Evolutionary conservation across 2,797 vertebrate genomes (phyloP), one percentile per base, ranked within the genome.

Genomic region (Poeciliopsis paucimaculata): DNA sequence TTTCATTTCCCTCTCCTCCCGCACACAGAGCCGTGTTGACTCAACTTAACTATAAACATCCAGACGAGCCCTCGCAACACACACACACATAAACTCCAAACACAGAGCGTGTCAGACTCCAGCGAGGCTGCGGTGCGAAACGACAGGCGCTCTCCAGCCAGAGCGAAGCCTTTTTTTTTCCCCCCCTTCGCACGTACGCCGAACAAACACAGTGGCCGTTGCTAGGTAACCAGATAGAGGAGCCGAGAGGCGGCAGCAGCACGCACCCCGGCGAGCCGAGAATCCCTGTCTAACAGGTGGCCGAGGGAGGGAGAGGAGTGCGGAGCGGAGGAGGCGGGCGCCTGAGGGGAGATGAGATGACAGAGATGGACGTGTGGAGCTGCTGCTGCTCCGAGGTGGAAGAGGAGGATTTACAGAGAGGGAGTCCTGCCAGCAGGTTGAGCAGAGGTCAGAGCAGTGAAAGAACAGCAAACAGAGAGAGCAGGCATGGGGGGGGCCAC

Each of bases 281-380:
- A 82, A 90, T 93, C 92, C 92, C 88, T 60, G 77, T 92, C 93
- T 93, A 94, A 95, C 94, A 95, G 94, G 94, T 94, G 94, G 93
- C 93, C 89, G 84, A 55, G 83, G 85, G 84, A 84, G 75, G 39
- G 55, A 94, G 28, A n/a, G 60, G 23, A 55, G 94, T 39, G 60
- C 10, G 12, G 55, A 39, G 45, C 60, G 34, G 60, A 64, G 60
- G 60, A 64, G 75, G 43, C 4, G 80, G 78, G 76, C 13, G 82
- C 81, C 41, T n/a, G 84, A 84, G 91, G 84, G 84, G 82, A 80
- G 88, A 84, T n/a, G 11, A 82, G 83, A 86, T 88, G 90, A 89
- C 88, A 83, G 91, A 90, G 83, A 90, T n/a, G 80, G 90, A 89
- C 87, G 55, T n/a, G 84, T 83, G 82, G 86, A 46, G 83, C 60